Percentiles rank a stretch among this genome's conserved stretches.
Evolutionary conservation across 2,888 invertebrate genomes (phyloP).

Genomic region (Acanthoscelides obtectus): DNA sequence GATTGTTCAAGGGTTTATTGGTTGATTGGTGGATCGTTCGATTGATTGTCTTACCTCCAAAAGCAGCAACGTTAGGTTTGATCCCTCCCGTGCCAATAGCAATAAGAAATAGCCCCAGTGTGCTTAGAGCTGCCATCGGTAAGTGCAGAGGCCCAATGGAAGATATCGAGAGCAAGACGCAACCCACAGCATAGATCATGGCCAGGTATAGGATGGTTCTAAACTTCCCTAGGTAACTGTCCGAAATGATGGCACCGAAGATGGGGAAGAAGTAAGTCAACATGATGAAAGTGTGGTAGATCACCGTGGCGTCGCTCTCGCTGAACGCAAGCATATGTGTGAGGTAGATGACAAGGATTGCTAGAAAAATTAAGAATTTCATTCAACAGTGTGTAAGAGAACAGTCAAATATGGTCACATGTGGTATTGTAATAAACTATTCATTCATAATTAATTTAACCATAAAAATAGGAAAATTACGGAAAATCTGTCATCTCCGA

Average conservation of each 20-base stretch:
- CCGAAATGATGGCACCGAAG: slow-evolving; percentile 89
- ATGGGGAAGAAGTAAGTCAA: slow-evolving; percentile 86
- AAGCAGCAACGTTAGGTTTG: slow-evolving; percentile 92
- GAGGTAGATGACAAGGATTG: slow-evolving; percentile 88
- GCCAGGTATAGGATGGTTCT: slow-evolving; percentile 86
- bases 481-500: neutral
- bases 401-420: too few species aligned
- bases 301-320: slow-evolving; percentile 72
- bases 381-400: too few species aligned
- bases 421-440: too few species aligned
- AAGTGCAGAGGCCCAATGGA: slow-evolving; percentile 60
- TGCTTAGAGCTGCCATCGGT: slow-evolving; percentile 48
- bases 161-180: slow-evolving; percentile 67
- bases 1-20: too few species aligned
- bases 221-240: slow-evolving; percentile 88
- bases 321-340: slow-evolving; percentile 68
- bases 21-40: too few species aligned
- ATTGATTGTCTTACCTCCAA: slow-evolving; percentile 73
- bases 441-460: too few species aligned
- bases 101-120: slow-evolving; percentile 67
- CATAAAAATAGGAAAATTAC: too few species aligned
- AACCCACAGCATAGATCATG: slow-evolving; percentile 81
- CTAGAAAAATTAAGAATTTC: slow-evolving; percentile 55
- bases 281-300: slow-evolving; percentile 87
- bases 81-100: slow-evolving; percentile 93